Evolutionary conservation across 1,140 invertebrate species (phyloP), one percentile per base, ranked within the genome.

Genomic region (Ostrea edulis): DNA sequence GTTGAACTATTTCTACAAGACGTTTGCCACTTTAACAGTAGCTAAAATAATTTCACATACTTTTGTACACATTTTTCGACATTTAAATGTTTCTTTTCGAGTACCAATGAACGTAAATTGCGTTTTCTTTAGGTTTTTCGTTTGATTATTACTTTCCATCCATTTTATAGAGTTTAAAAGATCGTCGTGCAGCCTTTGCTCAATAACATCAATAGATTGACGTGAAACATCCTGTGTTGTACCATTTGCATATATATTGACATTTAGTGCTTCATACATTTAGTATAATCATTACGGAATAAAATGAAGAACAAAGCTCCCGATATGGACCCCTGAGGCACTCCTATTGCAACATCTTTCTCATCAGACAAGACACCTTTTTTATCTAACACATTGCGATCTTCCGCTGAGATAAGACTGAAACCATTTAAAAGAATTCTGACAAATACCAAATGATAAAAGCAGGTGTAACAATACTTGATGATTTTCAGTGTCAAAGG

Each of bases 121-220:
- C 44, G 85, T 77, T 77, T 84, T 53, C 58, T 86, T 71, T 0
- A 86, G 44, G 52, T 51, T 86, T 62, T 71, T 71, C 2, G 62
- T 86, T 44, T 68, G 51, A 22, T 86, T 86, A 35, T 86, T 86
- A 35, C 51, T 35, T 29, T 77, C 53, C 68, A 86, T 86, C 85
- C 5, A 44, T 5, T 44, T 44, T 1, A 44, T 44, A 44, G 35
- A 44, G 35, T 44, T 44, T 44, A 44, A 52, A 51, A 86, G 65
- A 77, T 86, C 85, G 29, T 68, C 62, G 44, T 71, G 17, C 44
- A 86, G 17, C 25, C 52, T 71, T 51, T 52, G 12, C 7, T 86
- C 85, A 52, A 71, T 77, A n/a, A 22, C 35, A 44, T 44, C 35
- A 44, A 44, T 44, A 44, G 35, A 44, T 44, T 44, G 1, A 44